Percentiles rank a stretch among this genome's conserved stretches.
These are phyloP conservation scores for Plecotus auritus DNA, from an alignment of 2,113 vertebrate genomes.

Conservation along the genomic window DNA sequence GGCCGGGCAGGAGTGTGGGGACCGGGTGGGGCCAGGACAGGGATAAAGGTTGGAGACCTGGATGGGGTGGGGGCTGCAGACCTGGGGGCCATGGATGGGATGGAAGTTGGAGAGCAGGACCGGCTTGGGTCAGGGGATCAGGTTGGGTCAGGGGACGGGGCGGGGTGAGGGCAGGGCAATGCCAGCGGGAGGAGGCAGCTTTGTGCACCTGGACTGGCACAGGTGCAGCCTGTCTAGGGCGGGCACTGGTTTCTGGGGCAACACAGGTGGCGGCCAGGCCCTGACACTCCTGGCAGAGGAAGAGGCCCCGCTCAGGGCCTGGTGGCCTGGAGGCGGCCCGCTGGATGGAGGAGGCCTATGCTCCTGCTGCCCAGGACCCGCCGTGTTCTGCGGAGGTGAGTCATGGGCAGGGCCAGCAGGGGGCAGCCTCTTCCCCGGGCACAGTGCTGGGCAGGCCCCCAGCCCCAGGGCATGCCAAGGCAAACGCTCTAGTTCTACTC, in stretches of 20 bases:
- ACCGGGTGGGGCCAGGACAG: not conserved
- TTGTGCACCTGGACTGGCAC: not conserved
- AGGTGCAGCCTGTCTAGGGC: not conserved
- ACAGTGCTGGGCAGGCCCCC: too few relatives aligned
- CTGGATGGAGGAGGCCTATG: too few relatives aligned
- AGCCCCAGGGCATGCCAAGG: accelerated
- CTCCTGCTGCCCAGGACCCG: not conserved
- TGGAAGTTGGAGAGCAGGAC: not conserved
- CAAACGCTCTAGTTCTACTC: not conserved
- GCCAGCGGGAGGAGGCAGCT: not conserved
- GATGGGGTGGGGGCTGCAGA: accelerated
- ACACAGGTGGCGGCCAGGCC: accelerated
- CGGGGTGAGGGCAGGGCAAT: accelerated
- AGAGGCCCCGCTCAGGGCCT: not conserved
- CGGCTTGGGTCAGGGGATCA: accelerated
- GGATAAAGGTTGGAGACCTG: not conserved
- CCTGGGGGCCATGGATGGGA: accelerated
- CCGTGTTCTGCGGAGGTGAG: constrained; percentile 59
- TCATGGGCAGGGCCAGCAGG: accelerated
- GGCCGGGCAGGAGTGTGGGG: not conserved
- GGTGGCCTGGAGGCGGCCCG: too few relatives aligned
- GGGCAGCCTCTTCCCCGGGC: not conserved
- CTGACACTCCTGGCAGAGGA: not conserved
- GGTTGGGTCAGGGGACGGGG: accelerated
- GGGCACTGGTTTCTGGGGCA: not conserved